Base-by-base conservation (phyloP, 2,888 invertebrate genomes). In the Pterostichus madidus region DNA sequence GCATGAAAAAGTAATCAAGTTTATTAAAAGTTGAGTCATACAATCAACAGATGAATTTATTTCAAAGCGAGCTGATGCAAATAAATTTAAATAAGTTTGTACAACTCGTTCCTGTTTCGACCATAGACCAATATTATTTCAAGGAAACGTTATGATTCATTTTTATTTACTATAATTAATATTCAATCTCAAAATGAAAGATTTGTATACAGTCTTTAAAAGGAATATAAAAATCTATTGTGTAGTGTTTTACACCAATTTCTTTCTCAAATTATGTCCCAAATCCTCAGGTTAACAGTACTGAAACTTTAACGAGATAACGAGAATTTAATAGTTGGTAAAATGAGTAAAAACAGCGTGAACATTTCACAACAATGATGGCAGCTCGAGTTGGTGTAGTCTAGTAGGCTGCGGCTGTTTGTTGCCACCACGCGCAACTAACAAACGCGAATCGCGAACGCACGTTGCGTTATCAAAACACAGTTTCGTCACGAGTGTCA, bases 401-500 rank as follows among this genome's bases (percentile, higher is more conserved):
- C 39, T 39, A 1, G 39, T 39, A 39, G 39, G 39, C 39, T 3
- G 39, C 0, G 15, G 31, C 24, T 11, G n/a, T 13, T 24, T 6
- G 24, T 24, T 31, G 59, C 39, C 5, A 39, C 39, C 39, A 39
- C 39, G 39, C 39, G 39, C 49, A n/a, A 49, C 5, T 49, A 49
- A 49, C 49, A 49, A 49, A 49, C 13, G 49, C 49, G 49, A 49
- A 49, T 49, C 49, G 49, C 49, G 49, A 13, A 49, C 49, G 49
- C 49, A 49, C 68, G 68, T 80, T 80, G 80, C 80, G 64, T 80
- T 80, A 80, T 80, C 80, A 80, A 80, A 80, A 80, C 68, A 80
- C 80, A 68, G 68, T 80, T 80, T 80, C 80, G 80, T 80, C 80
- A 80, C 80, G 52, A 80, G 80, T 80, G 80, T 80, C 80, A 80